Percentiles rank a stretch among this genome's conserved stretches.
phyloP scores from a whole-genome alignment of 2,797 vertebrate species.

The Crenuchus spilurus region DNA sequence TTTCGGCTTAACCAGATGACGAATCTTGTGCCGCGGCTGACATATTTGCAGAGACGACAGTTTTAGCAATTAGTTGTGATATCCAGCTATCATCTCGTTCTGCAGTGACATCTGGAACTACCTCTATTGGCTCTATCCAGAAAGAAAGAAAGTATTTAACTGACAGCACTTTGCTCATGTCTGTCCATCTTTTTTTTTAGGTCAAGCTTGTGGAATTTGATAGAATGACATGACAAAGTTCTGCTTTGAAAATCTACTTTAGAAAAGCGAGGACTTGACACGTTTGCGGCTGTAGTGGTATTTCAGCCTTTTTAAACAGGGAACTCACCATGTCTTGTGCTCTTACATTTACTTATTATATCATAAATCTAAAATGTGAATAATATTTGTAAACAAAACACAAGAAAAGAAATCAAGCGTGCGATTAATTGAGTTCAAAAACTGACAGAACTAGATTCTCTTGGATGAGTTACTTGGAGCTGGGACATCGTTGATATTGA shows the following conservation, averaged over 20 bases:
- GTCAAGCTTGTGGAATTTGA: background rate
- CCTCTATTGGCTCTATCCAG: slow-evolving; percentile 2
- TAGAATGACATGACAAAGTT: slow-evolving; percentile 2
- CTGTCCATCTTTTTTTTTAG: background rate
- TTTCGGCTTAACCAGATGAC: background rate
- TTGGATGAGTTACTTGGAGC: too few species aligned
- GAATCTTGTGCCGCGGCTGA: background rate
- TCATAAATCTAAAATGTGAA: too few species aligned
- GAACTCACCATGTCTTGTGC: too few species aligned
- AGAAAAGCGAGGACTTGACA: background rate
- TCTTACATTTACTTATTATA: too few species aligned
- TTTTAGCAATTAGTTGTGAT: slow-evolving; percentile 3
- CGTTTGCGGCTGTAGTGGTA: background rate
- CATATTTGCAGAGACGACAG: background rate
- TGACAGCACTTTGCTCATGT: background rate
- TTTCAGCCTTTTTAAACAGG: too few species aligned
- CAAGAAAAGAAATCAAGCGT: too few species aligned
- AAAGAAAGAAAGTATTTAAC: slow-evolving; percentile 4
- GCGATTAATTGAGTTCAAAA: too few species aligned
- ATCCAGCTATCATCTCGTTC: background rate
- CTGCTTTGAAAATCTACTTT: background rate
- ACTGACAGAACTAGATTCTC: too few species aligned
- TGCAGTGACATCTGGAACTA: background rate
- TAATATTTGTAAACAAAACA: too few species aligned
- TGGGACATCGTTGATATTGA: too few species aligned